These are phyloP conservation scores for Lota lota DNA, from an alignment of 2,113 vertebrate genomes.

Conservation along the genomic window DNA sequence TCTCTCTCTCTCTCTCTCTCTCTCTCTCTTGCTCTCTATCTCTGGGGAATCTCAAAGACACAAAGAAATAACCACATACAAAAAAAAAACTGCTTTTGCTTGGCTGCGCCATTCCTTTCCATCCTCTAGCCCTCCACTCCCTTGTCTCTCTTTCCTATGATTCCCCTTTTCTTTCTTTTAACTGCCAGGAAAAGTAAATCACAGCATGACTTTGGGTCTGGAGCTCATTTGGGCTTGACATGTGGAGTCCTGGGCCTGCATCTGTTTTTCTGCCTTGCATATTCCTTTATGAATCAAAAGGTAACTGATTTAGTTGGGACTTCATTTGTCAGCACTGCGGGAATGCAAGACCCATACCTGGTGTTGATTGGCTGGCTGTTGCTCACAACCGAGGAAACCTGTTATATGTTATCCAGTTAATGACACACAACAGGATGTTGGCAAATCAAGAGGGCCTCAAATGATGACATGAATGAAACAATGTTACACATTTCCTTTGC, in stretches of 20 bases:
- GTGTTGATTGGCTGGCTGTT: too few species aligned
- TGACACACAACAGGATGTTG: too few species aligned
- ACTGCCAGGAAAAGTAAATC: slow-evolving; percentile 71
- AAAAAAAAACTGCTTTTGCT: slow-evolving; percentile 29
- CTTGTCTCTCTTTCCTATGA: slow-evolving; percentile 19
- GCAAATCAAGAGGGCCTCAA: too few species aligned
- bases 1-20: too few species aligned
- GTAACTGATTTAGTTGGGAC: too few species aligned
- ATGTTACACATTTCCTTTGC: slow-evolving; percentile 1
- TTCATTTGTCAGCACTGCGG: slow-evolving; percentile 4
- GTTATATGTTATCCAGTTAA: too few species aligned
- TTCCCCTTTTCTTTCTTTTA: slow-evolving; percentile 23
- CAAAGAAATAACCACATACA: slow-evolving; percentile 9
- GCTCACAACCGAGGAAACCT: too few species aligned
- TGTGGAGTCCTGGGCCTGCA: slow-evolving; percentile 50
- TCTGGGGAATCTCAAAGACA: too few species aligned
- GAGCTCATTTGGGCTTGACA: slow-evolving; percentile 55
- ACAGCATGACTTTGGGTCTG: slow-evolving; percentile 56
- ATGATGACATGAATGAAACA: too few species aligned
- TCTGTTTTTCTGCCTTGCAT: slow-evolving; percentile 26
- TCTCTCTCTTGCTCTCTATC: not conserved
- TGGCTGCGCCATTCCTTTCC: slow-evolving; percentile 27
- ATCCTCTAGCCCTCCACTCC: slow-evolving; percentile 26
- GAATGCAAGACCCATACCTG: too few species aligned
- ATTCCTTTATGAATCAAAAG: slow-evolving; percentile 36